Evolutionary conservation across 1,140 invertebrate genomes (phyloP), one percentile per base, ranked within the genome.

Genomic region (Lordiphosa clarofinis): DNA sequence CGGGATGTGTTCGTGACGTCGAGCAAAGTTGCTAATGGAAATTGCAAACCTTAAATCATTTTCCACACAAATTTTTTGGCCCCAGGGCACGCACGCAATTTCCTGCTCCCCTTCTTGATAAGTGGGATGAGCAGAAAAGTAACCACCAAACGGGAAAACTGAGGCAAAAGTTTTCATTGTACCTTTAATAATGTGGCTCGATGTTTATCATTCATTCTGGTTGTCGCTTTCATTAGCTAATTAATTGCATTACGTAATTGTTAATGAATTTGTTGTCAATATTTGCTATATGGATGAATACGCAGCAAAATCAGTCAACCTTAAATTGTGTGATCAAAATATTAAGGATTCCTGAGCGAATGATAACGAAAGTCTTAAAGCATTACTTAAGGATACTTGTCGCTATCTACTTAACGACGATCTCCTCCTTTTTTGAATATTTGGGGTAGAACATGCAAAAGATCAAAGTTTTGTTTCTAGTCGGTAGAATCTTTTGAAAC

Each of bases 31-130:
- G 68, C 73, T 84, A 84, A 84, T 84, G 78, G 78, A 84, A 84
- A 84, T 84, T 73, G 79, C 78, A 78, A 84, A 78, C 64, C 70
- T 58, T 70, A 84, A 82, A 76, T 71, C 58, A 68, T 76, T 82
- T 82, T 62, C 78, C 55, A 73, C 69, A 59, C 73, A 67, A 74
- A 66, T 74, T 70, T 70, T 74, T 37, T 63, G 55, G 58, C 71
- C 67, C 64, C 57, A 39, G 67, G 76, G 62, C 66, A 82, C 66
- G 75, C 70, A 75, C 75, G 56, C 65, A 69, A 60, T 65, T 66
- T 46, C 47, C 64, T 48, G 12, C 4, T 13, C 28, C 36, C 21
- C 7, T 35, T 15, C 19, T 19, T 13, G 28, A 8, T 31, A 31
- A 31, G 28, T 13, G 6, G 11, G 37, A 50, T 47, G 37, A 47